These are phyloP conservation scores for Andrena marginata DNA, from an alignment of 2,888 invertebrate genomes.

Conservation along the genomic window DNA sequence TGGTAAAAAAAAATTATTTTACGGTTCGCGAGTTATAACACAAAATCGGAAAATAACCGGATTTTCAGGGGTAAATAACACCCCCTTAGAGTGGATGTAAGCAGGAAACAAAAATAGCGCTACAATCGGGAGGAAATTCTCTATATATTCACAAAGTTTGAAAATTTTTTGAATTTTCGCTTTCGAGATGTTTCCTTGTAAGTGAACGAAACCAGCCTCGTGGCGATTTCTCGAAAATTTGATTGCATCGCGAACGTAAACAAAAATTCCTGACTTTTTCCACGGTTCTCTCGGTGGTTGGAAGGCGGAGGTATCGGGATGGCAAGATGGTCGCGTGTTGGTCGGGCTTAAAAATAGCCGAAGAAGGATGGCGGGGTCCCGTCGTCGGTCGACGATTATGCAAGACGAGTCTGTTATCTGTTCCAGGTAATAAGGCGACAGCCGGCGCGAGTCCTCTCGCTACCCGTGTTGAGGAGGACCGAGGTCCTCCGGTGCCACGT, in stretches of 20 bases:
- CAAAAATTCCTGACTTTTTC: conserved; percentile 14
- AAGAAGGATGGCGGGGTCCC: conserved; percentile 39
- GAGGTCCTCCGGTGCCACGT: conserved; percentile 54
- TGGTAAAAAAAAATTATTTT: no score
- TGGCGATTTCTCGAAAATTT: background rate
- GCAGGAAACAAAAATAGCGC: no score
- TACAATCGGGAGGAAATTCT: no score
- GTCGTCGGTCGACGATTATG: conserved; percentile 71
- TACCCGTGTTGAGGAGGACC: conserved; percentile 72
- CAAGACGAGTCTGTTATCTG: conserved; percentile 80
- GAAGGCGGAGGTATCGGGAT: background rate
- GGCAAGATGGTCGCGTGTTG: conserved; percentile 26
- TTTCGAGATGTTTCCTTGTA: no score
- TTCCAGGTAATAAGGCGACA: conserved; percentile 79
- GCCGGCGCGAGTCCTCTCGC: conserved; percentile 77
- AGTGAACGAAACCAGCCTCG: background rate
- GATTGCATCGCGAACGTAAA: conserved; percentile 1
- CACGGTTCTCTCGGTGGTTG: background rate
- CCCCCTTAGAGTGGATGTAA: no score
- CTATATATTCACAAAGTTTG: no score
- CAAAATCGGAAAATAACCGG: no score
- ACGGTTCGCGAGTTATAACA: no score
- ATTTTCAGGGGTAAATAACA: no score
- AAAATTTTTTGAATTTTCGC: no score
- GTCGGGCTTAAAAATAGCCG: conserved; percentile 45